These are phyloP conservation scores for Linepithema humile DNA, from an alignment of 1,140 invertebrate species.

Conservation along the genomic window DNA sequence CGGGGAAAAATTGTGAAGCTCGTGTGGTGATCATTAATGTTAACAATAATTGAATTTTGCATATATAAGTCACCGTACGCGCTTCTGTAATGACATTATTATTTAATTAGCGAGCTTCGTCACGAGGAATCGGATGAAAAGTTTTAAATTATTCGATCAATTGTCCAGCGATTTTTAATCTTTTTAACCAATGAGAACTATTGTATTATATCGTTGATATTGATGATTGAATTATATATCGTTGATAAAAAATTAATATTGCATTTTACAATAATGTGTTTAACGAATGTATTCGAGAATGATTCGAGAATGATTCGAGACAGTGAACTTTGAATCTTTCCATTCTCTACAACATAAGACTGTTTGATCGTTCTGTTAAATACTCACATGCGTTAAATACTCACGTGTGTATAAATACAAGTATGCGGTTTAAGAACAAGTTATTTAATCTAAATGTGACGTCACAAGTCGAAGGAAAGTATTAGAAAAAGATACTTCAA, in stretches of 20 bases:
- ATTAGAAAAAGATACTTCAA: constrained; percentile 15
- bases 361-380: constrained; percentile 33
- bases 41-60: not conserved
- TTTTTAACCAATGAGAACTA: not conserved
- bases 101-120: not conserved
- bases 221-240: no score
- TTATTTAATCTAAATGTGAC: not conserved
- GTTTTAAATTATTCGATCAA: not conserved
- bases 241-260: not conserved
- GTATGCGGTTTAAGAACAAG: not conserved
- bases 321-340: constrained; percentile 1
- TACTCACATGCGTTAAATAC: constrained; percentile 22
- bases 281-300: not conserved
- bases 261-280: not conserved
- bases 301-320: not conserved
- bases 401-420: constrained; percentile 25
- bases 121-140: not conserved
- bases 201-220: no score
- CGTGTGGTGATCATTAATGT: not conserved
- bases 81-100: not conserved
- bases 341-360: not conserved
- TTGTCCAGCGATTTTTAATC: not conserved
- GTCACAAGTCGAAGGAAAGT: constrained; percentile 3
- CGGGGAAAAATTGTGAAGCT: constrained; percentile 90
- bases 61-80: not conserved